Conservation (phyloP, 2,797 vertebrate species). For the Acrossocheilus wenchowensis region DNA sequence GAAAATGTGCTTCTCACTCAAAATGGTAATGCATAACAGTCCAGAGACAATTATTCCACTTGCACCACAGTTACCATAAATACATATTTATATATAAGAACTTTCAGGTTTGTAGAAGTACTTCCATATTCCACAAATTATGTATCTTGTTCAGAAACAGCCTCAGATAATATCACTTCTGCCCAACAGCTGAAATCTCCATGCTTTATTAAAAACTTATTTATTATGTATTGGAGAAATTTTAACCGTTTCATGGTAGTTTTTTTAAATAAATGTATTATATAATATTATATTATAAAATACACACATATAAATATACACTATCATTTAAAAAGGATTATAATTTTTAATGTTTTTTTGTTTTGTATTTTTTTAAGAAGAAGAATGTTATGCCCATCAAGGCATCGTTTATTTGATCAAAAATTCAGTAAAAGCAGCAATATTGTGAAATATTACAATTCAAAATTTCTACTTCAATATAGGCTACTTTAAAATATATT, state of each 20-base stretch:
- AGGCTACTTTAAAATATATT: not conserved
- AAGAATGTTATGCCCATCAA: not conserved
- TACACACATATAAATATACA: not conserved
- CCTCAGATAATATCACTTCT: not conserved
- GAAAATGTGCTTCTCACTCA: not conserved
- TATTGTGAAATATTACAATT: not conserved
- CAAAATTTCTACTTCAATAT: not conserved
- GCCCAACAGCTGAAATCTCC: not conserved
- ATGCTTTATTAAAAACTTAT: not conserved
- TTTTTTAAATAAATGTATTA: not conserved
- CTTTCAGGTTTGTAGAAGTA: not conserved
- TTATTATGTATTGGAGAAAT: not conserved
- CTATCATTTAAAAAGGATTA: not conserved
- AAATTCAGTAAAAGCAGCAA: not conserved
- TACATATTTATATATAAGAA: constrained; percentile 7
- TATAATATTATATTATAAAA: not conserved
- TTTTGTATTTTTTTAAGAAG: too few relatives aligned
- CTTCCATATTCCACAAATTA: not conserved
- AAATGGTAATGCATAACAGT: constrained; percentile 9
- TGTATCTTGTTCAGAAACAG: not conserved
- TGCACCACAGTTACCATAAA: not conserved
- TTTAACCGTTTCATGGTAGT: not conserved
- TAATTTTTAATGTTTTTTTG: too few relatives aligned
- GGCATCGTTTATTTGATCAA: not conserved
- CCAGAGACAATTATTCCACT: constrained; percentile 5